Evolutionary conservation across 2,888 invertebrate species (phyloP), one percentile per base, ranked within the genome.

Genomic region (Abscondita cerata): DNA sequence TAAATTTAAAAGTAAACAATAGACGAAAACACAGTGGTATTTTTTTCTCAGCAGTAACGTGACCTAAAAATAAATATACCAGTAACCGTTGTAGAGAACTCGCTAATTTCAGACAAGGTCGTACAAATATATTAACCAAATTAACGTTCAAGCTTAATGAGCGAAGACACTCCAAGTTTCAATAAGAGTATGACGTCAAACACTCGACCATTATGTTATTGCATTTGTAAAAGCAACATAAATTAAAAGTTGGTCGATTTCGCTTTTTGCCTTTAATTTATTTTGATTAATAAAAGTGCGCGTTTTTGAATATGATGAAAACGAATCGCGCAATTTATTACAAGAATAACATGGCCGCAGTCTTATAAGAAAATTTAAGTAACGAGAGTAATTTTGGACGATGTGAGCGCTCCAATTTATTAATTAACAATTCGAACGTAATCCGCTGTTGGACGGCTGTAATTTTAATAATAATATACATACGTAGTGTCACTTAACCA

Each of bases 401-500:
- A 59, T 62, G 59, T 40, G 58, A 46, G 34, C 44, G 53, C 62
- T 60, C 78, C 79, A 80, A 79, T 80, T 80, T 80, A 79, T 77
- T 78, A 79, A 79, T 79, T 79, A 79, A 74, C 76, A 76, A 77
- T 78, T 75, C 75, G 72, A 75, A 73, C 73, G 73, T 77, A 77
- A 76, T 76, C 75, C 73, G 75, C 75, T 76, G 76, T 74, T 75
- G 76, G 75, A 69, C 75, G 75, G 73, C 76, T 75, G 77, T 77
- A 78, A 78, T 78, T 78, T 78, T 77, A 78, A 78, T 79, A 77
- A 76, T 77, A 78, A 77, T 76, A 70, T 67, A 69, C 68, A 76
- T 72, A 75, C 75, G 76, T 73, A 76, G 78, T 76, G 77, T 78
- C 78, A 78, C 78, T 78, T 79, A 78, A 79, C 75, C 69, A 75